phyloP scores from a whole-genome alignment of 2,888 invertebrate genomes.

The Malachius bipustulatus region DNA sequence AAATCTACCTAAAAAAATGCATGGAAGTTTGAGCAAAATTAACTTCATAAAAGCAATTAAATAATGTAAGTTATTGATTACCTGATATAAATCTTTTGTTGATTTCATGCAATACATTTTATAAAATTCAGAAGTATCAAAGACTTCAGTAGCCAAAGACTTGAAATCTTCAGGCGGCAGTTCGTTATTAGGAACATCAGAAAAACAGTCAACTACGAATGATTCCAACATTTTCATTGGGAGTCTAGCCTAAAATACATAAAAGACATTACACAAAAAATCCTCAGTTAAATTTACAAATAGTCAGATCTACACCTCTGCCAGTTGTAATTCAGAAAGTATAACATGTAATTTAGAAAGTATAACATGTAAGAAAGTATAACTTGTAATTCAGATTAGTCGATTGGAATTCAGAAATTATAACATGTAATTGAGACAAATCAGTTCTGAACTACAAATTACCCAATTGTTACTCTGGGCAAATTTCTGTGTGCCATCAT shows the following conservation, averaged over 20 bases:
- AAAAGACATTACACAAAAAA: background rate
- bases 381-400: no score
- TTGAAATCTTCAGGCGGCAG: slow-evolving; percentile 51
- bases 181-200: slow-evolving; percentile 55
- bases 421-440: no score
- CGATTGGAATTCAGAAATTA: no score
- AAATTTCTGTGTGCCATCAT: no score
- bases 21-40: slow-evolving; percentile 5
- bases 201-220: slow-evolving; percentile 54
- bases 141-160: slow-evolving; percentile 41
- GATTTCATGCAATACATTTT: slow-evolving; percentile 66
- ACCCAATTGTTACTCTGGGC: no score
- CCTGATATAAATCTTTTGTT: slow-evolving; percentile 57
- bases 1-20: slow-evolving; percentile 41
- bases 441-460: no score
- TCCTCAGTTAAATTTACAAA: background rate
- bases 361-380: no score
- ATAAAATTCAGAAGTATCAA: slow-evolving; percentile 49
- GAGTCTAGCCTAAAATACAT: slow-evolving; percentile 41
- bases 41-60: slow-evolving; percentile 5
- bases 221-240: slow-evolving; percentile 52
- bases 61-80: slow-evolving; percentile 28
- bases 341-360: no score
- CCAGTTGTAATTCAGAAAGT: no score
- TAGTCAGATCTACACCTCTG: no score